Evolutionary conservation across 2,113 vertebrate species (phyloP), one percentile per base, ranked within the genome.

Genomic region (Melanocharis versteri): DNA sequence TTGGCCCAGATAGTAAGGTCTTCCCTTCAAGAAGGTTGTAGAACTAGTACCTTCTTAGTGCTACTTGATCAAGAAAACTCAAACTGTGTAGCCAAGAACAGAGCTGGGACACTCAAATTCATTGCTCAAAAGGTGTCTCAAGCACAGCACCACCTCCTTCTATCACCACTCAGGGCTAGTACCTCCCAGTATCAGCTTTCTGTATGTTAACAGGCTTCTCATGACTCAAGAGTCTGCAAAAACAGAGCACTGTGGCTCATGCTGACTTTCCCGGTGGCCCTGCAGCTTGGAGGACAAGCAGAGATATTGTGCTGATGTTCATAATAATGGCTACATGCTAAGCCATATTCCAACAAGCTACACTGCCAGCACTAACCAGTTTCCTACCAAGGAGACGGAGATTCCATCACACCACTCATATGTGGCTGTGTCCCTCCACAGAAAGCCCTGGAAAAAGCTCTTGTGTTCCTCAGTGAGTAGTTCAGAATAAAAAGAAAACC

Each of bases 201-300:
- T 57, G 45, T n/a, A 48, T 45, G 35, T 42, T 65, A 57, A 51
- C 0, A 6, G 42, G 21, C 66, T 83, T 75, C 78, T 84, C 35
- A 4, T 1, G 27, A 78, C n/a, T 30, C 51, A 44, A 58, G 31
- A 37, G 53, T 40, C 82, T 71, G 44, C 44, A 64, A 50, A 78
- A 60, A 4, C 39, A 66, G 56, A 35, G 19, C 16, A 5, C 6
- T 2, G 1, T 2, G 51, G 48, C 56, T 60, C 6, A 0, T 39
- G 27, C 12, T 24, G 57, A 64, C 60, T 54, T 6, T 64, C 26
- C 50, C 22, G 33, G 37, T n/a, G 24, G 65, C 42, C 30, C 15
- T 42, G 33, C 23, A 75, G 37, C 54, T 45, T 58, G 57, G 44
- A 50, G 35, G 15, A 71, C 15, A 42, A 68, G 62, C 40, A 70